These are phyloP conservation scores for Connochaetes taurinus DNA, from an alignment of 2,113 vertebrate species.

Conservation along the genomic window DNA sequence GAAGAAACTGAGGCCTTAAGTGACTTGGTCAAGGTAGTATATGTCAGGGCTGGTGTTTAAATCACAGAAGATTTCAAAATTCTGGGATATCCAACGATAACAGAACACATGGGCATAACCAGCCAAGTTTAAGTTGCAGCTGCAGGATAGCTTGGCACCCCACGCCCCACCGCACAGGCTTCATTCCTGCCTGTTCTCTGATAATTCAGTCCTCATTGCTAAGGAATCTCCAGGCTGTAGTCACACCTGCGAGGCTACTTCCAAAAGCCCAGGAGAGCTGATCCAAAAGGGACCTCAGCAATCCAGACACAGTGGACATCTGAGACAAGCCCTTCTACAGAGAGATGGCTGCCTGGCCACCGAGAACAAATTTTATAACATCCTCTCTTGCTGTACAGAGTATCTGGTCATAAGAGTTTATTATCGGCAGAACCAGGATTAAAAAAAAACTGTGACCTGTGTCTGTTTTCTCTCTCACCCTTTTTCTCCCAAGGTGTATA, in stretches of 20 bases:
- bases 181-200: background rate
- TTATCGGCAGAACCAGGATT: constrained; percentile 4
- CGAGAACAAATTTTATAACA: background rate
- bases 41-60: background rate
- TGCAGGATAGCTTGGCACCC: background rate
- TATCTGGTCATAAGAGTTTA: background rate
- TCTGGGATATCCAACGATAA: background rate
- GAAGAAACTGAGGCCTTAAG: background rate
- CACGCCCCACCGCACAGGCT: background rate
- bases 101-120: background rate
- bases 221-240: background rate
- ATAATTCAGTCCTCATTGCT: background rate
- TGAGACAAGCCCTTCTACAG: background rate
- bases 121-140: background rate
- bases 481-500: background rate
- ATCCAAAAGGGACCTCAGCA: background rate
- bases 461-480: background rate
- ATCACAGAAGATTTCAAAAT: background rate
- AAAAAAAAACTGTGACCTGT: background rate
- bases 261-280: background rate
- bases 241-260: background rate
- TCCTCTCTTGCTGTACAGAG: background rate
- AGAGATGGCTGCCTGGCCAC: background rate
- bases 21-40: background rate
- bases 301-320: background rate